Base-by-base conservation (phyloP, 2,113 vertebrate species). In the Varanus salvator region DNA sequence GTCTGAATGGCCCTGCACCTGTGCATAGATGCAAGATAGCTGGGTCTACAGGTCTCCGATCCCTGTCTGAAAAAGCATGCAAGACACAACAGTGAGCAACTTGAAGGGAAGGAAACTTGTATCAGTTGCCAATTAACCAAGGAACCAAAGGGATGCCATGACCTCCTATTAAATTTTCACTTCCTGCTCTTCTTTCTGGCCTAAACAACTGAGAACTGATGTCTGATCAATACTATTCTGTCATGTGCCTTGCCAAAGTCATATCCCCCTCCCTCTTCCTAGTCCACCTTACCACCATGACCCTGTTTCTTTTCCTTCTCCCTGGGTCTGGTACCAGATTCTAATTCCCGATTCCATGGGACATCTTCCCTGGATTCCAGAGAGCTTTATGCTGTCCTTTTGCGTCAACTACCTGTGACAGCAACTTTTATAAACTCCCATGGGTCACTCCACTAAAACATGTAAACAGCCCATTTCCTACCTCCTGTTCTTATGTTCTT, bases 401-500 rank as follows among this genome's bases (percentile, higher is more conserved):
- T 11, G 72, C 19, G 6, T 78, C 31, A 68, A 6, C 31, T 80
- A 8, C 29, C 31, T 17, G 17, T 69, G 76, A 31, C 64, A 89
- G 0, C 48, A 57, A 0, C 9, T 71, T 2, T 50, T 11, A 17
- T 38, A 85, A 64, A 83, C 17, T 85, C 25, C 50, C 48, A 44
- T 50, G n/a, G 85, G 82, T 0, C 0, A 84, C 91, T 94, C 87
- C 86, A 90, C 6, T 2, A 2, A 92, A 94, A 71, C 64, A 87
- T 88, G 83, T 94, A 96, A 95, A 94, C 94, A 94, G 90, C 60
- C 52, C 1, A 17, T 0, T 25, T 89, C 69, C 50, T 50, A 12
- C 31, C 6, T 0, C 0, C 0, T 90, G 38, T 44, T 44, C 38
- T 44, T 44, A 44, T 94, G 94, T 96, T 94, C 6, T 48, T 95